These are phyloP conservation scores for Crotophaga sulcirostris DNA, from an alignment of 2,113 vertebrate species.

Conservation along the genomic window DNA sequence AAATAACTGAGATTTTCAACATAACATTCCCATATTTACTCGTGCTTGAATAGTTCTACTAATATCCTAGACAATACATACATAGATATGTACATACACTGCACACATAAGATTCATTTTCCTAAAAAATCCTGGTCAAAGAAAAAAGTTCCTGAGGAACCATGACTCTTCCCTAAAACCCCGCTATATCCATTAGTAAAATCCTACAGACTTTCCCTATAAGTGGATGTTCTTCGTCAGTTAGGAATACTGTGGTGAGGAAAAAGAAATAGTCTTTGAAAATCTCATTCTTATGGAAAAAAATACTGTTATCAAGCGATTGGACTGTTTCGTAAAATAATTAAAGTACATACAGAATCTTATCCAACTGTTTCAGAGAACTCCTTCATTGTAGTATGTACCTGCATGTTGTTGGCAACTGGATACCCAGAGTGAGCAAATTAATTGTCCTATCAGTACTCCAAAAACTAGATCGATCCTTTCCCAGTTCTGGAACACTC, in stretches of 20 bases:
- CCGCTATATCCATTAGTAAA: neutral
- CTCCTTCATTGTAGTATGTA: neutral
- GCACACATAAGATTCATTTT: neutral
- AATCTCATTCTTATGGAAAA: neutral
- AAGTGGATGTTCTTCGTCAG: neutral
- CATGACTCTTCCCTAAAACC: neutral
- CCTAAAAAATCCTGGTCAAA: neutral
- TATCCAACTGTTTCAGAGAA: neutral
- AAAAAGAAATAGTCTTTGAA: neutral
- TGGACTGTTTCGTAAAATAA: neutral
- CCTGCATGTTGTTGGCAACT: neutral
- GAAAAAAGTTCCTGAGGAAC: neutral
- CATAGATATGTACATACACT: neutral
- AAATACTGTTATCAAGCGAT: neutral
- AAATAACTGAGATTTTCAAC: slow-evolving; percentile 77
- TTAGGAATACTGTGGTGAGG: neutral
- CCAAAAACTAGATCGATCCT: neutral
- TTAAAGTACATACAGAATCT: neutral
- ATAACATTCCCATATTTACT: slow-evolving; percentile 62
- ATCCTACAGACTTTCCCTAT: neutral
- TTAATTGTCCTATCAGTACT: neutral
- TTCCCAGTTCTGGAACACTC: neutral
- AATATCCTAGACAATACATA: slow-evolving; percentile 2
- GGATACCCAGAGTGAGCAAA: neutral
- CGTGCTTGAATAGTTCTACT: slow-evolving; percentile 13